Base-by-base conservation (phyloP, 2,113 vertebrate species). In the Mormyrus lacerda region DNA sequence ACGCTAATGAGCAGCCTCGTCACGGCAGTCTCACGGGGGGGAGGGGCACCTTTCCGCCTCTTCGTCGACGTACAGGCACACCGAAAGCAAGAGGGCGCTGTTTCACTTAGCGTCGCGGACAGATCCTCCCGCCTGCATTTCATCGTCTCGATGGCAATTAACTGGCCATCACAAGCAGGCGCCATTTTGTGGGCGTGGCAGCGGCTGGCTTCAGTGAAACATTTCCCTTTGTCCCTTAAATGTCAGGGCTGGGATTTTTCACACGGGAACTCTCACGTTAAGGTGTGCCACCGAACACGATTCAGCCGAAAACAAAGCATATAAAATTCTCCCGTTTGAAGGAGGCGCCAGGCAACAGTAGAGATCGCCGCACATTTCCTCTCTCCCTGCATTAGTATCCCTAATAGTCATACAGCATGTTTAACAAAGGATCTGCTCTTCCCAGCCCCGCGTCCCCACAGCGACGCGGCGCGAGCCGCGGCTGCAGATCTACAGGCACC, bases 351-450 rank as follows among this genome's bases (percentile, higher is more conserved):
- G 10, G 69, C 15, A 87, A 31, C n/a, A 35, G 1, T 39, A 17
- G 13, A 10, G 61, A 53, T 50, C 31, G 27, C 61, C 2, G 44
- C 61, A 47, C 65, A 44, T 45, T 76, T 13, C 51, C 24, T 24
- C 44, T 47, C 55, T 73, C 27, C 19, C 61, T 51, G 44, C 44
- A 21, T 79, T 87, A 87, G 87, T 53, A 79, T 50, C 89, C 61
- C 48, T 76, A 19, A 87, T 61, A 53, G 31, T 79, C 39, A 48
- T 87, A 87, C 61, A 79, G 58, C 85, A 88, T 91, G 87, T 89
- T 89, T 90, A 90, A 91, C 91, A 91, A 92, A 89, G 90, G 85
- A 53, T 21, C 85, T 31, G 42, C 88, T 90, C 90, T 88, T 90
- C 89, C 87, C 58, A 87, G 48, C 88, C 48, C 90, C 89, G 73